Evolutionary conservation across 1,140 invertebrate genomes (phyloP), one percentile per base, ranked within the genome.

Genomic region (Tetramorium parvispinum): DNA sequence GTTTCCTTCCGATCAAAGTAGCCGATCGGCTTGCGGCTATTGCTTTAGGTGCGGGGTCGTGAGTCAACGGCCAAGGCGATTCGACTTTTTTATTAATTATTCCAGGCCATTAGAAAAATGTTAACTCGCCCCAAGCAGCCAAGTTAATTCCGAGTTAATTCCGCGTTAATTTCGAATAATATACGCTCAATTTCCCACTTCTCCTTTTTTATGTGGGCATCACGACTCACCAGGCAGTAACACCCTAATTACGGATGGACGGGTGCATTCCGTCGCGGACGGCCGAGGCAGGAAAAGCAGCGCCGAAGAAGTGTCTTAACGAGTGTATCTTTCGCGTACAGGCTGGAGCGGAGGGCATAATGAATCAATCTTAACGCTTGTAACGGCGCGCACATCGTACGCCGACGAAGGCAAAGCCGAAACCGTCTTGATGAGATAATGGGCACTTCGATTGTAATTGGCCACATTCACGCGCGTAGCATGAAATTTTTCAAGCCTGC

Each of bases 401-500:
- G 79, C 53, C 55, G 79, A 59, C 79, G 24, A 77, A 77, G 70
- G 75, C 75, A 40, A 75, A 75, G 79, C 79, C 78, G 63, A 53
- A 73, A 87, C 59, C 81, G 85, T 82, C 51, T 57, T 82, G 53
- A 86, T 65, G 65, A 76, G 53, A 81, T 86, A 86, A 57, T 55
- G 70, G 61, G 75, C 65, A 85, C 75, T 87, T 88, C 77, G n/a
- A 89, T 81, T 59, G 76, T 91, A 88, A 90, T 91, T 88, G 89
- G 86, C 78, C 59, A 79, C 82, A 76, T 77, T 91, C 59, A 81
- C 37, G 51, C 55, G 78, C 66, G 73, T 83, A 92, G 85, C 88
- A 86, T 90, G 71, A 89, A 91, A 91, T 92, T 92, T 91, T 91
- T 86, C 86, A 87, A 32, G 88, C 53, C 86, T 75, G 85, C 81